Evolutionary conservation across 2,113 vertebrate genomes (phyloP).

Genomic region (Prionailurus viverrinus): DNA sequence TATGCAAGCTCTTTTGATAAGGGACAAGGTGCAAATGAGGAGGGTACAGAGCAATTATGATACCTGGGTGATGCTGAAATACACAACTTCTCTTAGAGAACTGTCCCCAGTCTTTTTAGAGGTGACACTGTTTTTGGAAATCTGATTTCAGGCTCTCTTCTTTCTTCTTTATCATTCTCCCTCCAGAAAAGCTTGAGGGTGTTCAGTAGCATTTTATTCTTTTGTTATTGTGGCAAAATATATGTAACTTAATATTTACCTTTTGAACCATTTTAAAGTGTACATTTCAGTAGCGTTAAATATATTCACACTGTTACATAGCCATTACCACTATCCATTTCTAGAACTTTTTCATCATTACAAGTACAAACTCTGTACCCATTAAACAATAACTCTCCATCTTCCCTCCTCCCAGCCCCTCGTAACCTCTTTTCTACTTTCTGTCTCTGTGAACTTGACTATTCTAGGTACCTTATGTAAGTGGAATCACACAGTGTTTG

Average conservation of each 20-base stretch:
- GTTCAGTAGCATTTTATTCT: background rate
- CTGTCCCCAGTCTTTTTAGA: background rate
- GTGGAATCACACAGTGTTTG: background rate
- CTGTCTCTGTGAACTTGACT: background rate
- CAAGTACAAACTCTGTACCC: background rate
- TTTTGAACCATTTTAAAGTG: background rate
- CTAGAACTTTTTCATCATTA: background rate
- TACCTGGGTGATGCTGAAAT: background rate
- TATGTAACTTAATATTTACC: background rate
- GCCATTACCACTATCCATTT: background rate
- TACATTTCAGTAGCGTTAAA: background rate
- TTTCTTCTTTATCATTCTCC: background rate
- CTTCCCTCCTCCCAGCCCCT: background rate
- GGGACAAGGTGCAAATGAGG: background rate
- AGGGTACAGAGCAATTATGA: background rate
- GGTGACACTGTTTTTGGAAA: background rate
- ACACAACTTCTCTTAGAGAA: background rate
- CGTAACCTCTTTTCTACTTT: background rate
- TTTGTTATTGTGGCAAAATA: background rate
- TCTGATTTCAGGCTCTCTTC: background rate
- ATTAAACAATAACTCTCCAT: background rate
- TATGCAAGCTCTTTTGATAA: background rate
- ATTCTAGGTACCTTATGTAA: background rate
- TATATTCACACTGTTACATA: background rate
- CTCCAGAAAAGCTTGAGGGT: background rate